Evolutionary conservation across 2,797 vertebrate species (phyloP).

Genomic region (Alca torda): DNA sequence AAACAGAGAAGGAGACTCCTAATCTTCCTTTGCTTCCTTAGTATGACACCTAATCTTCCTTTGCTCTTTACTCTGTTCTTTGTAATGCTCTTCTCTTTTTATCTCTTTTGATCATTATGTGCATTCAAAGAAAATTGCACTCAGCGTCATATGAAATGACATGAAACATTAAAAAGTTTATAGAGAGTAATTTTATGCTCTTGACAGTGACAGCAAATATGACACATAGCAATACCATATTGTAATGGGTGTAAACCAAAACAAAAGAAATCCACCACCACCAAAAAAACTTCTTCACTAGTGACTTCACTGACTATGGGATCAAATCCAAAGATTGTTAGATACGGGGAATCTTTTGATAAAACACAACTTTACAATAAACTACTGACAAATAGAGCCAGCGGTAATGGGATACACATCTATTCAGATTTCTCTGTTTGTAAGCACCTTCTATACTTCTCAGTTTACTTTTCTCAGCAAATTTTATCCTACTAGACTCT

Average conservation of each 20-base stretch:
- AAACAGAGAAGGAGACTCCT: not conserved
- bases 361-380: not conserved
- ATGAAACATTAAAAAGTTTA: not conserved
- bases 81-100: not conserved
- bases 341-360: not conserved
- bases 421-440: not conserved
- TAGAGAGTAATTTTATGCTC: not conserved
- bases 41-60: not conserved
- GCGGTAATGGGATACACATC: not conserved
- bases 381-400: not conserved
- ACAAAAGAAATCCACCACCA: not conserved
- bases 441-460: not conserved
- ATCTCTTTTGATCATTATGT: not conserved
- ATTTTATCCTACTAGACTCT: not conserved
- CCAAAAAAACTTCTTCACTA: not conserved
- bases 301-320: not conserved
- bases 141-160: not conserved
- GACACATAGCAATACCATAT: not conserved
- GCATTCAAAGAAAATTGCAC: not conserved
- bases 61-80: not conserved
- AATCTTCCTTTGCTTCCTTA: too few species aligned
- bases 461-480: not conserved
- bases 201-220: not conserved
- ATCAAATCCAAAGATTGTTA: not conserved
- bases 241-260: not conserved